Evolutionary conservation across 2,113 vertebrate species (phyloP).

Genomic region (Sylvietta virens): DNA sequence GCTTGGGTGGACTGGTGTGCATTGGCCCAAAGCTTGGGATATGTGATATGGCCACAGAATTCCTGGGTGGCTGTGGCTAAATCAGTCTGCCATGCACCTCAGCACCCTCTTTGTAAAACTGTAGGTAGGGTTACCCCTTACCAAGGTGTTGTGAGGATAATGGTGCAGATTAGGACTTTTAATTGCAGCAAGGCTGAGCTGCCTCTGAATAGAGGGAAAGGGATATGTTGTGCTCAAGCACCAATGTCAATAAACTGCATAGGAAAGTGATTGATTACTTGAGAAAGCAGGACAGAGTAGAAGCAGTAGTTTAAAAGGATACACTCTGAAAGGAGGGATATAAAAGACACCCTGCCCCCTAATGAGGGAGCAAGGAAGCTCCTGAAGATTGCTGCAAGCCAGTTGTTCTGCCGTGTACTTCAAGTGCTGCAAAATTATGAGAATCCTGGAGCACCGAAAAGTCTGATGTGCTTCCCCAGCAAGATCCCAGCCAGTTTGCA

Average conservation of each 20-base stretch:
- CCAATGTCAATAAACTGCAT: rapidly evolving
- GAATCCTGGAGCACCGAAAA: rapidly evolving
- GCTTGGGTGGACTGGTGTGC: not conserved
- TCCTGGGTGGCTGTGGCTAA: not conserved
- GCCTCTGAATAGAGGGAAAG: not conserved
- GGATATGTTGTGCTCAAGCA: not conserved
- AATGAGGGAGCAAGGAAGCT: not conserved
- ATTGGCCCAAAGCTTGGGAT: not conserved
- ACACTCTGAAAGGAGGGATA: not conserved
- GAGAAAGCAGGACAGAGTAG: not conserved
- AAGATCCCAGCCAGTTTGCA: not conserved
- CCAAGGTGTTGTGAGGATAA: not conserved
- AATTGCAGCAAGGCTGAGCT: not conserved
- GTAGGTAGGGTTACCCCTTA: not conserved
- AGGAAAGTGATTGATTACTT: not conserved
- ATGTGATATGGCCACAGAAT: not conserved
- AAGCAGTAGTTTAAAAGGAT: not conserved
- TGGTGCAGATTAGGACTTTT: rapidly evolving
- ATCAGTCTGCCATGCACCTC: not conserved
- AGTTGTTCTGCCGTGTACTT: not conserved
- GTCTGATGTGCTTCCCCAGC: rapidly evolving
- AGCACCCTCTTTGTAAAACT: not conserved
- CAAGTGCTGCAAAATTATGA: not conserved
- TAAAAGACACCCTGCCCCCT: not conserved
- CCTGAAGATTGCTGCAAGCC: not conserved